These are phyloP conservation scores for Gymnoscopelus microlampas DNA, from an alignment of 2,797 vertebrate species.

Conservation along the genomic window DNA sequence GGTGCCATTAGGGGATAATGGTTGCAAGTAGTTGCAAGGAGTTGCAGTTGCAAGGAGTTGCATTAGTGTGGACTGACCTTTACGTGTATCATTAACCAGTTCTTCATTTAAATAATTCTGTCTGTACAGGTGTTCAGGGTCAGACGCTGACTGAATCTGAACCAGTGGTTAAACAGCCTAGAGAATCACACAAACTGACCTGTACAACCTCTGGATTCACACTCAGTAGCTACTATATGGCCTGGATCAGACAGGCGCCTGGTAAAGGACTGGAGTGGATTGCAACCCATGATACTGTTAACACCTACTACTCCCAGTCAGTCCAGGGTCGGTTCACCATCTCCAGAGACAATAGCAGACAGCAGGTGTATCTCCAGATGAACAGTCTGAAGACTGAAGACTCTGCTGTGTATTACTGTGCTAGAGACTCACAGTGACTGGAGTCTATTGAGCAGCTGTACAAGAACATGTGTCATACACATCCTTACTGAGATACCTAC, in stretches of 20 bases:
- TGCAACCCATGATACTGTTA: no score
- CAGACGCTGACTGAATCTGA: constrained; percentile 3
- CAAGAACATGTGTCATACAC: no score
- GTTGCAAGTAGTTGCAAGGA: no score
- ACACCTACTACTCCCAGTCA: constrained; percentile 1
- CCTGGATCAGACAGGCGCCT: constrained; percentile 41
- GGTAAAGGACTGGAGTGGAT: constrained; percentile 43
- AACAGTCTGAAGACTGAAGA: constrained; percentile 42
- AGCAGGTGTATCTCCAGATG: constrained; percentile 35
- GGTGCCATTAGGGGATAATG: no score
- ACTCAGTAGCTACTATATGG: no score
- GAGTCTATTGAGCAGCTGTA: no score
- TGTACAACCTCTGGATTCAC: no score
- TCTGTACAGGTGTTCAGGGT: not conserved
- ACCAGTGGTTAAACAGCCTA: not conserved
- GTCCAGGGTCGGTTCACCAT: constrained; percentile 34
- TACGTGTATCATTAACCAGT: no score
- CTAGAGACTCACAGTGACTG: constrained; percentile 4
- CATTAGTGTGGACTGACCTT: no score
- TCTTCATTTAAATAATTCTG: no score
- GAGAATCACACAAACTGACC: not conserved
- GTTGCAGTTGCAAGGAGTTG: no score
- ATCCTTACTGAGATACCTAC: no score
- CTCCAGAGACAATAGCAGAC: constrained; percentile 34
- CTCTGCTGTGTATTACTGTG: constrained; percentile 8